Evolutionary conservation across 2,888 invertebrate genomes (phyloP), one percentile per base, ranked within the genome.

Genomic region (Oeneis ivallda): DNA sequence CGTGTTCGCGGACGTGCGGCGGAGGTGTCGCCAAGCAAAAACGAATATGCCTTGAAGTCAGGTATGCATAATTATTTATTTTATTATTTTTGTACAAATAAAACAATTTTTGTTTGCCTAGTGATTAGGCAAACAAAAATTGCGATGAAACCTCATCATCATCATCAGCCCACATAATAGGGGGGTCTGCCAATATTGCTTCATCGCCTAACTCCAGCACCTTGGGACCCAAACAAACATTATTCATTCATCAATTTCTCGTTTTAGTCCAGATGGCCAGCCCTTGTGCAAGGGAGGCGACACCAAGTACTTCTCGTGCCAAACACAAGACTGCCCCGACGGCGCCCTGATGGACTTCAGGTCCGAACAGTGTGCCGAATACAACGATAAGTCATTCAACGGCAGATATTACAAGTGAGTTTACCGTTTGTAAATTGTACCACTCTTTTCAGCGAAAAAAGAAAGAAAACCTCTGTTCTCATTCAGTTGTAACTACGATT

Each of bases 1-100:
- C 95, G 63, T 99, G 99, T 87, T 98, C 98, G 5, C 93, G 98
- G 70, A 94, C 96, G 19, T 99, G 99, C 81, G 99, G 98, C 0
- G 97, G 98, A 13, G 99, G 99, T 62, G 98, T 98, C 26, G 95
- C 97, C 70, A 95, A 94, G 77, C 97, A 98, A 88, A 94, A 94
- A 66, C 93, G 98, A 76, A 94, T 94, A 83, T 98, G 98, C 85
- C 88, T 93, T 66, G 93, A 39, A 37, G 6, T 50, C 26, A 10
- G 41, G 56, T 56, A 41, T 19, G 39, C 7, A 26, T 13, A 26
- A 50, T 9, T n/a, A n/a, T n/a, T n/a, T n/a, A n/a, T n/a, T n/a
- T n/a, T n/a, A n/a, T n/a, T n/a, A n/a, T n/a, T n/a, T n/a, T n/a
- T n/a, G n/a, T n/a, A n/a, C n/a, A n/a, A n/a, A n/a, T n/a, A n/a